A percentile compares a stretch with the other conserved stretches of the same genome.
Conservation (phyloP, 2,113 vertebrate genomes). For the Noctilio leporinus region DNA sequence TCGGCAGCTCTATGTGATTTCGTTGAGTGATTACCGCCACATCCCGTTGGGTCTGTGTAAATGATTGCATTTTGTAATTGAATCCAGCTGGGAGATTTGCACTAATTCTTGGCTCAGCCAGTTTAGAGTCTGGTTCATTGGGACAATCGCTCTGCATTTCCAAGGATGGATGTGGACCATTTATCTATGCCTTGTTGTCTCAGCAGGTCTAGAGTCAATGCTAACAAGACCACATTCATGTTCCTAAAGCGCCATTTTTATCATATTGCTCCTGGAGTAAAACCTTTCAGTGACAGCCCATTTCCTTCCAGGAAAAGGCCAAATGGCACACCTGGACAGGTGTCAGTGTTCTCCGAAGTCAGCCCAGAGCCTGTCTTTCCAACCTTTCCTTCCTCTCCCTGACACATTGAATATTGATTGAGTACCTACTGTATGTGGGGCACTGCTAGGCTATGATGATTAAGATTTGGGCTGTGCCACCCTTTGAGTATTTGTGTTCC, state of each 20-base stretch:
- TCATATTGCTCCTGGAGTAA: not conserved
- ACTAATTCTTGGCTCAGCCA: not conserved
- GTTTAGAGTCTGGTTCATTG: not conserved
- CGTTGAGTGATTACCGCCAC: not conserved
- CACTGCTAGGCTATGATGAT: not conserved
- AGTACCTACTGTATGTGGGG: not conserved
- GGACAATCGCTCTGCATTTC: constrained; percentile 9
- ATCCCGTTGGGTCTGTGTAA: not conserved
- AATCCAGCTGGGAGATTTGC: not conserved
- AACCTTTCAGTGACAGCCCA: not conserved
- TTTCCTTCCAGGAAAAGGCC: not conserved
- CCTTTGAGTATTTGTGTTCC: not conserved
- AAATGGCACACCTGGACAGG: not conserved
- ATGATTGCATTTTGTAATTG: not conserved
- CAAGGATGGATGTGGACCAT: constrained; percentile 7
- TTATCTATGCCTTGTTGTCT: constrained; percentile 44
- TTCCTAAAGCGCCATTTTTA: not conserved
- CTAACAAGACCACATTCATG: constrained; percentile 39
- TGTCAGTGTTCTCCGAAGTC: rapidly evolving
- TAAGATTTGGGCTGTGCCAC: not conserved
- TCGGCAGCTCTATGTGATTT: not conserved
- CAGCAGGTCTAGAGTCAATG: constrained; percentile 34
- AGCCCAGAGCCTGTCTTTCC: not conserved
- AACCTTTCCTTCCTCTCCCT: not conserved
- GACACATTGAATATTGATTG: not conserved